phyloP scores from a whole-genome alignment of 2,888 invertebrate species.

The Oeneis ivallda region DNA sequence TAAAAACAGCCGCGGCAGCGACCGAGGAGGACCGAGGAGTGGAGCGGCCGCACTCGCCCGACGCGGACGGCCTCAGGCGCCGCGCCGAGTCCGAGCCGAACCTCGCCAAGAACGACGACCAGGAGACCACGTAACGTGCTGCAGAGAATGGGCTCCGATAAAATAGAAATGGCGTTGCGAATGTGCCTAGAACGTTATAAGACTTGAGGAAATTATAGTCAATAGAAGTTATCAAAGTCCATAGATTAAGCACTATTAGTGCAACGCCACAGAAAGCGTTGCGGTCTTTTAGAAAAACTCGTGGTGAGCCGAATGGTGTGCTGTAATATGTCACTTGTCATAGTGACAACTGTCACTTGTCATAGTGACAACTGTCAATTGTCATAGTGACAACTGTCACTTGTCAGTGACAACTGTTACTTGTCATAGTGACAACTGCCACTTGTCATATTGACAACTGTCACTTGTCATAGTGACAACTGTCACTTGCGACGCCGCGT shows the following conservation, averaged over 20 bases:
- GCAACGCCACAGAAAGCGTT: too few species aligned
- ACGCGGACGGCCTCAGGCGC: slow-evolving; percentile 75
- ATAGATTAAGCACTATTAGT: not conserved
- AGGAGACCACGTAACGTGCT: slow-evolving; percentile 57
- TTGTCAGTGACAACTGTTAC: too few species aligned
- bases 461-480: too few species aligned
- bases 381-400: too few species aligned
- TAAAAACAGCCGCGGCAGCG: slow-evolving; percentile 58
- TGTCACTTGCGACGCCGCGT: too few species aligned
- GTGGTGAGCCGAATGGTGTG: too few species aligned
- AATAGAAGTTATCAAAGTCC: not conserved
- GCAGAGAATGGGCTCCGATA: not conserved
- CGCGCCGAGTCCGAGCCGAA: slow-evolving; percentile 85
- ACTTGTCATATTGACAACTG: too few species aligned
- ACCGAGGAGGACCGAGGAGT: slow-evolving; percentile 47
- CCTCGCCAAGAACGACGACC: slow-evolving; percentile 76
- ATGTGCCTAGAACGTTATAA: not conserved
- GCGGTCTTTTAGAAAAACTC: too few species aligned
- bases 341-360: too few species aligned
- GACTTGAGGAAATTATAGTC: not conserved
- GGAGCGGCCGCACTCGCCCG: slow-evolving; percentile 58
- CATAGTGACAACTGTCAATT: too few species aligned
- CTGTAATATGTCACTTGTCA: too few species aligned
- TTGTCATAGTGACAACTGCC: too few species aligned
- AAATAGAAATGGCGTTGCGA: not conserved